Conservation (phyloP, 2,888 invertebrate genomes). For the Rhagonycha fulva region DNA sequence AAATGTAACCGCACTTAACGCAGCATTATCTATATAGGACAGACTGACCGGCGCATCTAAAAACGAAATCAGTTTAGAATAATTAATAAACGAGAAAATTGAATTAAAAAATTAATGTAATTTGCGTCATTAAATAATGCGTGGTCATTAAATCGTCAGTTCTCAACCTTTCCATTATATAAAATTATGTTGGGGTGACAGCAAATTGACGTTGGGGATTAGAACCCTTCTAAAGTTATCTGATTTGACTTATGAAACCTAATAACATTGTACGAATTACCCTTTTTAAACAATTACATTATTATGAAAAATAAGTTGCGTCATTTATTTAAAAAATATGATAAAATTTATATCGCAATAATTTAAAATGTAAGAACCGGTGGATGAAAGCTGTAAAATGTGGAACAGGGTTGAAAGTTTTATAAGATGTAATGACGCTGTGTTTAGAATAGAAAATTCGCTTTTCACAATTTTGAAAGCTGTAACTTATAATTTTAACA, state of each 20-base stretch:
- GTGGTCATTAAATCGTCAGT: constrained; percentile 15
- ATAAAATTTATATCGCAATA: neutral
- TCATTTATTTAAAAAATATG: neutral
- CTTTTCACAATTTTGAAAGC: neutral
- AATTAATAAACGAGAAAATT: neutral
- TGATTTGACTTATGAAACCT: neutral
- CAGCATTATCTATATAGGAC: neutral
- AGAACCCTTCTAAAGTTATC: constrained; percentile 9
- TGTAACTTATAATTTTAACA: neutral
- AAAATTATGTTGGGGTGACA: constrained; percentile 11
- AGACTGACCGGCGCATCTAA: neutral
- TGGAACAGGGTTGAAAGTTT: neutral
- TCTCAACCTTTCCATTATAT: constrained; percentile 12
- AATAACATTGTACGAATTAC: neutral
- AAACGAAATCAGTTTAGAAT: neutral
- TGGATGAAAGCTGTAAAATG: neutral
- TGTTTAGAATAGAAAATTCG: neutral
- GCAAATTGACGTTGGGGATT: constrained; percentile 17
- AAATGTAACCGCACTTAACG: neutral
- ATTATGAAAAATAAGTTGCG: neutral
- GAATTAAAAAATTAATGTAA: constrained; percentile 8
- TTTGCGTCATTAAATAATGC: constrained; percentile 7
- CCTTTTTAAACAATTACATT: neutral
- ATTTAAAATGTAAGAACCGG: neutral
- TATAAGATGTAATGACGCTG: neutral